These are phyloP conservation scores for Meandrusa payeni DNA, from an alignment of 2,888 invertebrate genomes.

Conservation along the genomic window DNA sequence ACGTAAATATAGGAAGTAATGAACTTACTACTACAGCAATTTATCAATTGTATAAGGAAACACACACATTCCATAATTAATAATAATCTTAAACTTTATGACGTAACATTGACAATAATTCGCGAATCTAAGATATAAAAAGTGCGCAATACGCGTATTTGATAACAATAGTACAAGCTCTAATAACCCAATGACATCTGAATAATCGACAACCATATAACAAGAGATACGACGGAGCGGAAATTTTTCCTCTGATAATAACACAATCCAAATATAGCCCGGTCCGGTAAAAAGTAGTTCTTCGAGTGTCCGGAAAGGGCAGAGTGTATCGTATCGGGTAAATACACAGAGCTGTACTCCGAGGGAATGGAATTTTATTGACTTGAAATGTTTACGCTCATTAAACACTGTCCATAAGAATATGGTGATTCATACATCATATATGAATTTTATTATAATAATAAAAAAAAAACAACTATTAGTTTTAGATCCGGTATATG, in stretches of 20 bases:
- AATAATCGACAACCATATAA: slow-evolving; percentile 5
- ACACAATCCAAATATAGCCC: slow-evolving; percentile 19
- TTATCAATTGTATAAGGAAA: no score
- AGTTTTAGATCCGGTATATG: no score
- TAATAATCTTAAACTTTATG: not conserved
- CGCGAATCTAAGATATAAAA: slow-evolving; percentile 13
- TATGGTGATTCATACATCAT: no score
- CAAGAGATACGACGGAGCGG: slow-evolving; percentile 20
- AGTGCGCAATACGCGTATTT: slow-evolving; percentile 4
- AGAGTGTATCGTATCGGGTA: slow-evolving; percentile 17
- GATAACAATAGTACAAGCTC: slow-evolving; percentile 12
- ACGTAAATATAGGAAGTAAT: slow-evolving; percentile 6
- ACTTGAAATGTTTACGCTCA: slow-evolving; percentile 5
- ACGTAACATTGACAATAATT: slow-evolving; percentile 8
- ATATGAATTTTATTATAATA: no score
- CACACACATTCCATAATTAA: no score
- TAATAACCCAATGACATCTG: slow-evolving; percentile 23
- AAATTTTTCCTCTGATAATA: slow-evolving; percentile 31
- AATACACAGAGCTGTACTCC: slow-evolving; percentile 1
- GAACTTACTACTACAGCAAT: not conserved
- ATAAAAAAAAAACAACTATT: no score
- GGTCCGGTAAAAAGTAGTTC: slow-evolving; percentile 19
- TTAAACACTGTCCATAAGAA: slow-evolving; percentile 4
- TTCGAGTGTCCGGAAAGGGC: slow-evolving; percentile 1
- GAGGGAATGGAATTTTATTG: slow-evolving; percentile 11